These are phyloP conservation scores for Diaprepes abbreviatus DNA, from an alignment of 2,888 invertebrate species.

Conservation along the genomic window DNA sequence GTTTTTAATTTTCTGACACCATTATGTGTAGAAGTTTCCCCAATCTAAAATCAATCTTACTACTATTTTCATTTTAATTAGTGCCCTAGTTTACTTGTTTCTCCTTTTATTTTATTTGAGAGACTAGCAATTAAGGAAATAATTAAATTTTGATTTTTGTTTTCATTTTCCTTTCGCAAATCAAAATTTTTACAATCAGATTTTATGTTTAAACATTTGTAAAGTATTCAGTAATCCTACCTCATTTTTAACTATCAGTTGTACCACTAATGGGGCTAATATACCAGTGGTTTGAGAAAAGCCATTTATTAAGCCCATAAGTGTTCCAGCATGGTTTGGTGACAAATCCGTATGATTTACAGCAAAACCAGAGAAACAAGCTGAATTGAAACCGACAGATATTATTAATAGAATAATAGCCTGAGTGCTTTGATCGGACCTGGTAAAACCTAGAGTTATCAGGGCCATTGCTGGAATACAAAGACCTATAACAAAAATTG, in stretches of 20 bases:
- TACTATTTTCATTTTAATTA: too few species aligned
- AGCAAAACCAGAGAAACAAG: slow-evolving; percentile 80
- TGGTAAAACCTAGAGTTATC: slow-evolving; percentile 71
- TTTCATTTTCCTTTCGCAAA: too few species aligned
- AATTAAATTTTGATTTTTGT: too few species aligned
- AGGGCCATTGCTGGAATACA: slow-evolving; percentile 77
- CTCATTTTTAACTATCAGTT: slow-evolving; percentile 76
- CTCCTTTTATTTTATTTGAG: too few species aligned
- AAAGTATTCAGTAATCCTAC: too few species aligned
- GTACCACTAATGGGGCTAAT: slow-evolving; percentile 81
- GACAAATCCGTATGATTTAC: slow-evolving; percentile 87
- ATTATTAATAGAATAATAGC: slow-evolving; percentile 77
- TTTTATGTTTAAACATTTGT: too few species aligned
- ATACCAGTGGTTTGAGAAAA: slow-evolving; percentile 82
- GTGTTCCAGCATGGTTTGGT: slow-evolving; percentile 84
- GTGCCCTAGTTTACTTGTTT: too few species aligned
- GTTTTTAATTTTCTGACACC: too few species aligned
- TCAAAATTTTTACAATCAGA: too few species aligned
- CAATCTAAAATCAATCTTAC: too few species aligned
- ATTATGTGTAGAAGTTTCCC: too few species aligned
- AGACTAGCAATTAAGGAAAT: too few species aligned
- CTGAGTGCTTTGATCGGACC: slow-evolving; percentile 70
- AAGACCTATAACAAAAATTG: slow-evolving; percentile 33
- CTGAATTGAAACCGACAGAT: slow-evolving; percentile 81
- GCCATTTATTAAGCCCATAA: slow-evolving; percentile 88